Evolutionary conservation across 2,113 vertebrate genomes (phyloP), one percentile per base, ranked within the genome.

Genomic region (Halcyon senegalensis): DNA sequence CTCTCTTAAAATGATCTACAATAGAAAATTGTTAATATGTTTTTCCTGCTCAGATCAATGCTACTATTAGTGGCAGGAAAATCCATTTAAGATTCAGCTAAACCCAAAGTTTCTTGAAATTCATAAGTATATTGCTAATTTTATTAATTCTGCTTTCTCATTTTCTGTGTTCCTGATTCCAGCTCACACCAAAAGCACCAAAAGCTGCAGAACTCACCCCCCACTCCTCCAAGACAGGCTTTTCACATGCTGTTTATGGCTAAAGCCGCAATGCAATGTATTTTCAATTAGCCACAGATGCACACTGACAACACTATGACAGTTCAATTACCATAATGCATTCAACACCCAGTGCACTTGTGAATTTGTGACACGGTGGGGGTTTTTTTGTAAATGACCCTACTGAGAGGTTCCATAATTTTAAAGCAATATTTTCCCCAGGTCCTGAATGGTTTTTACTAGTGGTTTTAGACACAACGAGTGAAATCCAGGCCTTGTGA

Each of bases 261-360:
- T 89, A 72, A 76, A 93, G 75, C 53, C 0, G 1, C 58, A 66
- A 55, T 56, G 37, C 89, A 94, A 79, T 84, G 18, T 84, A 44
- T 92, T 94, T 92, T 94, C 83, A 94, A 33, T 96, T 91, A 93
- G 88, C 59, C 66, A 87, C 72, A 92, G 69, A 90, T 89, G 86
- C 62, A 89, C 44, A 62, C 77, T 82, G 90, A 87, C 80, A 93
- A 70, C 75, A 63, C 64, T 46, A 6, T 67, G 90, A 87, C 80
- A 90, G 73, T 93, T 92, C 84, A 60, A 87, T 90, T 92, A 75
- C 84, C 44, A n/a, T 90, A 67, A 74, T 78, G 39, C 62, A 78
- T 75, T 92, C 51, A 89, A 67, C 73, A 83, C 41, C 50, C 76
- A 84, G 60, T 46, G 28, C 74, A 55, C 35, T 84, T 87, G 44